Conservation (phyloP, 2,888 invertebrate species). For the Netelia fuscicornis region DNA sequence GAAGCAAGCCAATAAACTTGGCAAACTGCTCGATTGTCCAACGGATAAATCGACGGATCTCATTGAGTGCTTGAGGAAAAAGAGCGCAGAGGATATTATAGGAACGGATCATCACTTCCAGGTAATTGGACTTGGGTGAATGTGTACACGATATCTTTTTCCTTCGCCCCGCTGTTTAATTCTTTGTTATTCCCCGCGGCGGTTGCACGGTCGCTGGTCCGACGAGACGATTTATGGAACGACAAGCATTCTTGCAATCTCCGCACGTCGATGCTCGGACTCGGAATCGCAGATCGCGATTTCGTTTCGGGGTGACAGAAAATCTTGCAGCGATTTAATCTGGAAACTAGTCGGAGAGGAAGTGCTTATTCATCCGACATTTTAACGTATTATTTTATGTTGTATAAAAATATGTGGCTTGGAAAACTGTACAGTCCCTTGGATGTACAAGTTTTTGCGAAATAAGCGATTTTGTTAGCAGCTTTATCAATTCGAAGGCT, state of each 20-base stretch:
- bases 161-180: slow-evolving; percentile 11
- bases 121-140: slow-evolving; percentile 85
- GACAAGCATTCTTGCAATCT: not conserved
- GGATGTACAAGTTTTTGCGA: too few relatives aligned
- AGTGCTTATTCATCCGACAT: too few relatives aligned
- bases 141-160: not conserved
- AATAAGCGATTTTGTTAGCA: too few relatives aligned
- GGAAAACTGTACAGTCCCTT: too few relatives aligned
- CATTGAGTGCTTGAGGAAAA: slow-evolving; percentile 88
- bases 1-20: slow-evolving; percentile 87
- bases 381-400: too few relatives aligned
- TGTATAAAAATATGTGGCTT: too few relatives aligned
- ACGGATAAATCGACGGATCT: slow-evolving; percentile 85
- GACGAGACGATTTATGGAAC: not conserved
- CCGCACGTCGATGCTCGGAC: not conserved
- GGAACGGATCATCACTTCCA: slow-evolving; percentile 89
- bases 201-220: not conserved
- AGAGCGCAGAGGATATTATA: slow-evolving; percentile 88
- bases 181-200: not conserved
- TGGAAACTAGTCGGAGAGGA: too few relatives aligned
- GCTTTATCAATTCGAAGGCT: too few relatives aligned
- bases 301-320: too few relatives aligned
- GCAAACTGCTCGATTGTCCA: slow-evolving; percentile 88
- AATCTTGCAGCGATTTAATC: too few relatives aligned
- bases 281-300: not conserved